Evolutionary conservation across 2,888 invertebrate genomes (phyloP), one percentile per base, ranked within the genome.

Genomic region (Crocallis elinguaria): DNA sequence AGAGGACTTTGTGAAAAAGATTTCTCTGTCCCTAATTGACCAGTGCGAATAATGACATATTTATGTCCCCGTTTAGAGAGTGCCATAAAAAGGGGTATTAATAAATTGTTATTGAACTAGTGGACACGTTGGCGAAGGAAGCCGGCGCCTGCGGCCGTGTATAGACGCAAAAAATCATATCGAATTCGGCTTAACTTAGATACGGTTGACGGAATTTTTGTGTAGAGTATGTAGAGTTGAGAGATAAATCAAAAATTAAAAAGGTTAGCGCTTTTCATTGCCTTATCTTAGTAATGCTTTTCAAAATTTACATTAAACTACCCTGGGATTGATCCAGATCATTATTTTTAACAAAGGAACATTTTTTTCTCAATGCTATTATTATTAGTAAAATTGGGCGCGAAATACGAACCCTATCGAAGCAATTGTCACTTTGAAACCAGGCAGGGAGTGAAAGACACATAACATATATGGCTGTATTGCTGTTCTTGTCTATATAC

Each of bases 21-120:
- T 38, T 33, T 41, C 48, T 27, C 43, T 49, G 42, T 32, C 46
- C 62, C 75, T 88, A 87, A 89, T 88, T 88, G 88, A 82, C 70
- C 76, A 79, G 87, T 80, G 87, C 75, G 81, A 85, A 85, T 85
- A 85, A 87, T 84, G 86, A 85, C 85, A 88, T 88, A 84, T 86
- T 87, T 86, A 86, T 86, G 79, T 76, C 63, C 53, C 54, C 41
- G 56, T 50, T 51, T 45, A 33, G 52, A 41, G 36, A 42, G 39
- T 29, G 49, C 17, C 32, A 50, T 66, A 73, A 74, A 84, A 87
- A 82, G 73, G 55, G 55, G 57, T 81, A 84, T 85, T 87, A 86
- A 86, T 86, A 86, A 41, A 86, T 80, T 77, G 79, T 73, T 82
- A 83, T 79, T 76, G 77, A 76, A 82, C 78, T 83, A 82, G 78